Percentiles rank a stretch among this genome's conserved stretches.
Conservation (phyloP, 2,797 vertebrate genomes). For the Phoeniculus purpureus region DNA sequence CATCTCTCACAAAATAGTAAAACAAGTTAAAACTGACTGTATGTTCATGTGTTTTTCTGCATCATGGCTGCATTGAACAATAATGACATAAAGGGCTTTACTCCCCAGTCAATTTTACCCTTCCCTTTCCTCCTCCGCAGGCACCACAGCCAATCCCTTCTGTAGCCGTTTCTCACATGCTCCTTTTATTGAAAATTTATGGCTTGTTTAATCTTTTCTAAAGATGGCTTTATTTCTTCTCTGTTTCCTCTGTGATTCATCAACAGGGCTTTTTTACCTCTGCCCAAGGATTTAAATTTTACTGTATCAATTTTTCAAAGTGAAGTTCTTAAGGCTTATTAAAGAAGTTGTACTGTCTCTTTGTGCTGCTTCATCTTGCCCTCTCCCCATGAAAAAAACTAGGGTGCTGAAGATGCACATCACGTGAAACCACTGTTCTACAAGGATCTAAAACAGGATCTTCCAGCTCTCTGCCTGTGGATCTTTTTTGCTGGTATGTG, state of each 20-base stretch:
- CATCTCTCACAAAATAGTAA: background rate
- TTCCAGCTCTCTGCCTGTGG: constrained; percentile 30
- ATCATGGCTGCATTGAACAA: background rate
- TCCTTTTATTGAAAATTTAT: background rate
- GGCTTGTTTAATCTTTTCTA: background rate
- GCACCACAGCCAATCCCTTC: background rate
- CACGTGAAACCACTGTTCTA: constrained; percentile 25
- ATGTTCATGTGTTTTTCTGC: background rate
- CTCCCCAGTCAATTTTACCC: background rate
- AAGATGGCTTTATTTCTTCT: background rate
- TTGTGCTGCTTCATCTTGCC: background rate
- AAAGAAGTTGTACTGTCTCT: background rate
- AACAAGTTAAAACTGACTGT: background rate
- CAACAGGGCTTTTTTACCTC: background rate
- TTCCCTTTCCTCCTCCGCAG: background rate
- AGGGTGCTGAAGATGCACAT: background rate
- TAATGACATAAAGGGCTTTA: background rate
- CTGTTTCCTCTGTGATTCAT: constrained; percentile 5
- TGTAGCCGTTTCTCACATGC: background rate
- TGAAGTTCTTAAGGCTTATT: constrained; percentile 34
- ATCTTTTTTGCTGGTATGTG: background rate
- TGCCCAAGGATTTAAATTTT: constrained; percentile 2
- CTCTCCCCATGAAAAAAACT: background rate
- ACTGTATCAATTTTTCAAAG: constrained; percentile 17
- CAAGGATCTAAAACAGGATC: constrained; percentile 54